Evolutionary conservation across 2,113 vertebrate species (phyloP).

Genomic region (Odobenus rosmarus): DNA sequence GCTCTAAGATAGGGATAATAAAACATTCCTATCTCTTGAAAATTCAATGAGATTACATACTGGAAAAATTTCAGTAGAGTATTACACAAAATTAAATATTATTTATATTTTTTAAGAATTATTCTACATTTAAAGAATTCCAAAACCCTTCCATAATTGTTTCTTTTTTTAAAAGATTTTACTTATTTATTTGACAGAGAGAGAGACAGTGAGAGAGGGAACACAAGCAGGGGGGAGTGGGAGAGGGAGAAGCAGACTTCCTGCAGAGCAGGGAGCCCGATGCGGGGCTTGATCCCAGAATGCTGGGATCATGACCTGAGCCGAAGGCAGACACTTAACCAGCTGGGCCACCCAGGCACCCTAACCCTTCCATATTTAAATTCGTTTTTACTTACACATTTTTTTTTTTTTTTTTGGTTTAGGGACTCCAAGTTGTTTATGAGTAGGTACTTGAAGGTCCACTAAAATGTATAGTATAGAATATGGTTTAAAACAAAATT

Average conservation of each 20-base stretch:
- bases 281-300: too few species aligned
- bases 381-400: background rate
- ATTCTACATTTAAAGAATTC: background rate
- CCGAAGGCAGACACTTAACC: too few species aligned
- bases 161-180: background rate
- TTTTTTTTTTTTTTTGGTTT: background rate
- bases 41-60: background rate
- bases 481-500: background rate
- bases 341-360: too few species aligned
- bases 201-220: too few species aligned
- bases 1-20: background rate
- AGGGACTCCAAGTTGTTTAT: background rate
- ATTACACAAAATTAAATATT: background rate
- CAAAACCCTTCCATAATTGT: background rate
- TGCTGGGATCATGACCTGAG: too few species aligned
- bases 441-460: background rate
- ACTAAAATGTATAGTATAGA: background rate
- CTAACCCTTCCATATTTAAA: background rate
- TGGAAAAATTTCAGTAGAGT: background rate
- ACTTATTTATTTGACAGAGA: background rate
- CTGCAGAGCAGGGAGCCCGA: too few species aligned
- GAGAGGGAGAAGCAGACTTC: too few species aligned
- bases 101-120: background rate
- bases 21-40: background rate
- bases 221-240: too few species aligned